A percentile compares a stretch with the other conserved stretches of the same genome.
Conservation (phyloP, 2,888 invertebrate species). For the Phaonia tiefii region DNA sequence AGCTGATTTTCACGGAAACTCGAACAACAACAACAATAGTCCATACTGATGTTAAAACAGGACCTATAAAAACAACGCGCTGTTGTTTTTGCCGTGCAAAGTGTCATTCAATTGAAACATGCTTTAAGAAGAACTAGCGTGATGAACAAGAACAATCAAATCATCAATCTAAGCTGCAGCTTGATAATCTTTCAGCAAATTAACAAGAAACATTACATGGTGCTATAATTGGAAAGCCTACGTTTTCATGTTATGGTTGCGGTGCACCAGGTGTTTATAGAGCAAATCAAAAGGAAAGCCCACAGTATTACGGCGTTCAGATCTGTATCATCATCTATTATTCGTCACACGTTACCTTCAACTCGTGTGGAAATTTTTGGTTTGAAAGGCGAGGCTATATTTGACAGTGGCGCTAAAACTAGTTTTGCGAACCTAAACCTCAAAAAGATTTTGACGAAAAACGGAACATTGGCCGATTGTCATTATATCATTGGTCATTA, state of each 20-base stretch:
- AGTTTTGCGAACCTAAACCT: slow-evolving; percentile 36
- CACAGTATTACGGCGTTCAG: too few relatives aligned
- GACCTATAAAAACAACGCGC: background rate
- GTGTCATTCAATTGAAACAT: background rate
- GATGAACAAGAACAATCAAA: background rate
- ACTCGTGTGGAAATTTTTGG: slow-evolving; percentile 14
- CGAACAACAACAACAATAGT: background rate
- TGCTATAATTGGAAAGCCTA: background rate
- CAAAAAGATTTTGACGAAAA: slow-evolving; percentile 30
- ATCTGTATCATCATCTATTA: too few relatives aligned
- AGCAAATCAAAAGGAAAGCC: too few relatives aligned
- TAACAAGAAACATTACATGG: too few relatives aligned
- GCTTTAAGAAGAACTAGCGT: background rate
- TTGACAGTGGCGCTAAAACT: slow-evolving; percentile 50
- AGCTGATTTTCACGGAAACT: slow-evolving; percentile 13
- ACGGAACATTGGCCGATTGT: too few relatives aligned
- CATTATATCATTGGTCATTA: slow-evolving; percentile 54
- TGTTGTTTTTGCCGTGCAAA: background rate
- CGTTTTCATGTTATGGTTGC: background rate
- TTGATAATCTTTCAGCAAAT: background rate
- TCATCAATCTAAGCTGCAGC: background rate
- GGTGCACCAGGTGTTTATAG: background rate
- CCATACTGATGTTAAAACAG: background rate
- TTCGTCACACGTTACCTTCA: too few relatives aligned
- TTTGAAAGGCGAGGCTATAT: slow-evolving; percentile 40